A percentile compares a stretch with the other conserved stretches of the same genome.
phyloP scores from a whole-genome alignment of 2,888 invertebrate genomes.

The Pristionchus japonicus region DNA sequence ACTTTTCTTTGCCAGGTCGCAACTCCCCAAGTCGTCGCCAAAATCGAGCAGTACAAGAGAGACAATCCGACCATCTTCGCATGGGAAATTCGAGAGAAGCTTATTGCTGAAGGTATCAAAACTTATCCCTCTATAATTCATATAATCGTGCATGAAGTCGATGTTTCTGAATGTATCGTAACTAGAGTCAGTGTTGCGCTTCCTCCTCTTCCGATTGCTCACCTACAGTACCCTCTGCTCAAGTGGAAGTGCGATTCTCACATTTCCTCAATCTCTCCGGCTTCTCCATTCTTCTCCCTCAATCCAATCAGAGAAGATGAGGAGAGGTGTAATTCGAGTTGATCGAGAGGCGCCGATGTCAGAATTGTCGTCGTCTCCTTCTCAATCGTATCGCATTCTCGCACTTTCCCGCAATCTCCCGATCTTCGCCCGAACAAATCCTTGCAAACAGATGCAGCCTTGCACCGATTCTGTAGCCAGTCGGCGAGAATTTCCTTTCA shows the following conservation, averaged over 20 bases:
- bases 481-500: neutral
- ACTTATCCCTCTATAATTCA: too few relatives aligned
- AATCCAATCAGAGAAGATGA: constrained; percentile 18
- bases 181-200: too few relatives aligned
- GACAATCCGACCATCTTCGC: constrained; percentile 99
- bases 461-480: neutral
- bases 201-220: neutral
- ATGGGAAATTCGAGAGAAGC: constrained; percentile 96
- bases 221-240: constrained; percentile 4
- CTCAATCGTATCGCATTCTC: constrained; percentile 31
- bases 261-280: constrained; percentile 35
- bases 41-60: constrained; percentile 97
- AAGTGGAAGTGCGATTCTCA: constrained; percentile 24
- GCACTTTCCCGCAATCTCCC: neutral
- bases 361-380: neutral
- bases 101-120: constrained; percentile 90
- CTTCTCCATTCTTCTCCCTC: neutral
- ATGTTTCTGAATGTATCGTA: too few relatives aligned
- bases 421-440: neutral
- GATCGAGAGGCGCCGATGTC: constrained; percentile 17
- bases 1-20: constrained; percentile 82
- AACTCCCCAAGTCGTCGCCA: constrained; percentile 94
- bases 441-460: constrained; percentile 36
- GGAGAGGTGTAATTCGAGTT: constrained; percentile 30
- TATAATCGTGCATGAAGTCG: too few relatives aligned